Evolutionary conservation across 2,113 vertebrate genomes (phyloP).

Genomic region (Excalfactoria chinensis): DNA sequence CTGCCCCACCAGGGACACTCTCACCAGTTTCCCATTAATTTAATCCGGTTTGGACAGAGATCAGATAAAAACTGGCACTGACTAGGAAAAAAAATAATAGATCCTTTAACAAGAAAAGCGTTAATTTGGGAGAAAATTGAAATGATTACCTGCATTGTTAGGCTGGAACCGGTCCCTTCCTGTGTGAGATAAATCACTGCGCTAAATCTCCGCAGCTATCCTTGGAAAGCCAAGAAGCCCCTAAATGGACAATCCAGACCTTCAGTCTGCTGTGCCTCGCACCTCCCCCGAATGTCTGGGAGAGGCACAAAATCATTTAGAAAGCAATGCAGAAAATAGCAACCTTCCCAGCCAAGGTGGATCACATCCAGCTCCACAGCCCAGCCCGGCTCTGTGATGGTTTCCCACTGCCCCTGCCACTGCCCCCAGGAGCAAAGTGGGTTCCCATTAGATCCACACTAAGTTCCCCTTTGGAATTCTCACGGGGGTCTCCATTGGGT

Average conservation of each 20-base stretch:
- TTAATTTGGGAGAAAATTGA: neutral
- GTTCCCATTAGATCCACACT: neutral
- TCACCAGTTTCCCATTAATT: neutral
- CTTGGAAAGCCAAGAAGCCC: slow-evolving; percentile 23
- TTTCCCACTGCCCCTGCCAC: neutral
- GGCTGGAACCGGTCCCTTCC: slow-evolving; percentile 9
- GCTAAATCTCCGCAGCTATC: neutral
- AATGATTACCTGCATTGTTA: neutral
- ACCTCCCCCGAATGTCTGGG: neutral
- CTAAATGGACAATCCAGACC: slow-evolving; percentile 27
- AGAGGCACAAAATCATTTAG: neutral
- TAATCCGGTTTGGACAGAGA: neutral
- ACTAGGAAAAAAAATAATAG: neutral
- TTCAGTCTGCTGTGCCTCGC: neutral
- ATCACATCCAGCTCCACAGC: neutral
- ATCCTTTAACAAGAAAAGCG: neutral
- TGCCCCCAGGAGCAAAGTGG: neutral
- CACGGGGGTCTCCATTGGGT: neutral
- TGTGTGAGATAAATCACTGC: neutral
- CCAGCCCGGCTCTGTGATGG: neutral
- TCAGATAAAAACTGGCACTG: neutral
- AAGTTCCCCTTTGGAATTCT: neutral
- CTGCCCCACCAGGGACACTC: neutral
- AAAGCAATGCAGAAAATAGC: slow-evolving; percentile 31
- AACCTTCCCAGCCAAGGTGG: neutral